Percentiles rank a stretch among this genome's conserved stretches.
phyloP scores from a whole-genome alignment of 2,888 invertebrate species.

The Meiosimyza decipiens region DNA sequence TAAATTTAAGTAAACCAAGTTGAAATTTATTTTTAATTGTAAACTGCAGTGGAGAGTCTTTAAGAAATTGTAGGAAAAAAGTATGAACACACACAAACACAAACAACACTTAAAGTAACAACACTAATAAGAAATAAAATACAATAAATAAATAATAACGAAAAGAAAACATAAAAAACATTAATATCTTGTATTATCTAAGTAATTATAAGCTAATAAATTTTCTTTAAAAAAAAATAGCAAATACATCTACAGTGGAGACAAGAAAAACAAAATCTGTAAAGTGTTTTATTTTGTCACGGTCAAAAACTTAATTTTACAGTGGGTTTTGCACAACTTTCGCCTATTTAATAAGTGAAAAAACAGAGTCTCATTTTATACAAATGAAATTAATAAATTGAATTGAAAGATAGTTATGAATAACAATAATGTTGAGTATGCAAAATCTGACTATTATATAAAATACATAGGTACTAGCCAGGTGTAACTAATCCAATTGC shows the following conservation, averaged over 20 bases:
- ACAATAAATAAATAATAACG: not conserved
- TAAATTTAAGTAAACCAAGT: conserved; percentile 17
- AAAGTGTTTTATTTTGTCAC: not conserved
- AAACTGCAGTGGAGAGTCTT: not conserved
- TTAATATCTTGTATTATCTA: conserved; percentile 1
- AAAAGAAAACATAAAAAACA: conserved; percentile 6
- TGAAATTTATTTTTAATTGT: conserved; percentile 24
- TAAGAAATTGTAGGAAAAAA: no score
- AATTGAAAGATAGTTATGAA: no score
- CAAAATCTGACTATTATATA: no score
- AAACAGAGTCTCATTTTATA: no score
- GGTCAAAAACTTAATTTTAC: no score
- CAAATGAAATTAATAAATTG: no score
- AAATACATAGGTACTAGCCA: no score
- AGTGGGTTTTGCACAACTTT: no score
- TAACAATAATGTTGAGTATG: no score
- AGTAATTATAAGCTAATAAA: conserved; percentile 3
- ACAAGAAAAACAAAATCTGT: not conserved
- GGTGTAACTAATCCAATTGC: no score
- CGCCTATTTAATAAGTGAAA: no score
- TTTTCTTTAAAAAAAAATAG: not conserved
- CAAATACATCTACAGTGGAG: conserved; percentile 6
- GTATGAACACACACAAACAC: not conserved
- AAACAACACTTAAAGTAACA: not conserved
- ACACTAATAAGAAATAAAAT: no score